Evolutionary conservation across 2,797 vertebrate species (phyloP).

Genomic region (Poecilia velifera): DNA sequence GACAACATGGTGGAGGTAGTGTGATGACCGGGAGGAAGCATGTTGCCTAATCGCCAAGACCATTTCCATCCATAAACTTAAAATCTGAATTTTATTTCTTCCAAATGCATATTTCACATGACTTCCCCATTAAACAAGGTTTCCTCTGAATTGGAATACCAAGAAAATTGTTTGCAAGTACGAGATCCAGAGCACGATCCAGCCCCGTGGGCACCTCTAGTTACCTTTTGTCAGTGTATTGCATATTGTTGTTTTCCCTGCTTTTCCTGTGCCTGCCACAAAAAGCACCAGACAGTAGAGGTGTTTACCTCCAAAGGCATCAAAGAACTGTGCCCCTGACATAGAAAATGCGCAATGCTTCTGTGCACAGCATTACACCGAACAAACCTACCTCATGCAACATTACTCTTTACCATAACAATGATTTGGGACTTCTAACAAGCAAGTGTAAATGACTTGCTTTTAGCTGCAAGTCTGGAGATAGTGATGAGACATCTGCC

Average conservation of each 20-base stretch:
- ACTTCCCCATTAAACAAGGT: neutral
- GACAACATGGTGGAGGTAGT: neutral
- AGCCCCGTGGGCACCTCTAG: neutral
- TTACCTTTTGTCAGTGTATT: neutral
- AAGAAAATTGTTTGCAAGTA: neutral
- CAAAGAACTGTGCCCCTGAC: neutral
- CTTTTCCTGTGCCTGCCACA: neutral
- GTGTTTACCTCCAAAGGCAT: neutral
- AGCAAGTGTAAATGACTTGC: neutral
- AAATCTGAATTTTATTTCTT: neutral
- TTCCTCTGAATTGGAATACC: neutral
- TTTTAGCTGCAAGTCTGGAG: neutral
- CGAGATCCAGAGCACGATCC: neutral
- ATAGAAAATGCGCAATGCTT: neutral
- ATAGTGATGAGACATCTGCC: too few species aligned
- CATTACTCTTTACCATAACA: neutral
- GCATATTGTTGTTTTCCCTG: neutral
- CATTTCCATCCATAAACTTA: neutral
- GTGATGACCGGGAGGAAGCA: neutral
- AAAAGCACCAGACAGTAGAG: neutral
- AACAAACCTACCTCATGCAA: neutral
- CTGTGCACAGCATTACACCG: neutral
- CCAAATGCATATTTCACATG: neutral
- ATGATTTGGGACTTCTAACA: neutral
- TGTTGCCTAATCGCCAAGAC: neutral